Base-by-base conservation (phyloP, 2,113 vertebrate species). In the Ariopsis seemanni region DNA sequence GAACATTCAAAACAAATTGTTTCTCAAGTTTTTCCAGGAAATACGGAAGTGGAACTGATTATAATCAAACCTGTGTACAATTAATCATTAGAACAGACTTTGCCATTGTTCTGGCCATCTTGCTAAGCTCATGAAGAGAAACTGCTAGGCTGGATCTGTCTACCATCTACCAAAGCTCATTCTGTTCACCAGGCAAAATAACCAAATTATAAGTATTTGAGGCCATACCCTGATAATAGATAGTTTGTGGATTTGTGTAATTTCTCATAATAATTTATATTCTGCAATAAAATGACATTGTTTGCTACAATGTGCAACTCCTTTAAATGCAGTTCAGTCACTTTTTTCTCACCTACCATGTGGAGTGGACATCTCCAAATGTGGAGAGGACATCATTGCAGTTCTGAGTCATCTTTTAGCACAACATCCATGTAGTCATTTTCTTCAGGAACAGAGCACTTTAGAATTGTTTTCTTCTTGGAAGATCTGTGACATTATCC, bases 111-210 rank as follows among this genome's bases (percentile, higher is more conserved):
- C 81, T 88, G 80, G 52, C 85, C 55, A 84, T 91, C 81, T 89
- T 80, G 55, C 63, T 22, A 81, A 85, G 79, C 87, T 88, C 84
- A 85, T 60, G 88, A 89, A 87, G 87, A 89, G 69, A 62, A 84
- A 42, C 89, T 91, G 90, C 88, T 85, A 82, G 25, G 48, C 58
- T 25, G 25, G 5, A 12, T 4, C 1, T 10, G 18, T 85, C 55
- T 48, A 78, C 58, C 75, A 34, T 71, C 65, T 65, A n/a, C 11
- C 63, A 55, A 11, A 52, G 18, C 65, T 62, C 77, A 22, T 55
- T 82, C 83, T 88, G 87, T 88, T 75, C 67, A 74, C 34, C 77
- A 82, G 87, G 77, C 77, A 85, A 50, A 20, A 20, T 42, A 75
- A 75, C 25, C 10, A 75, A 72, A 52, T 11, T 22, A 9, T 22